Evolutionary conservation across 2,113 vertebrate species (phyloP).

Genomic region (Hystrix brachyura): DNA sequence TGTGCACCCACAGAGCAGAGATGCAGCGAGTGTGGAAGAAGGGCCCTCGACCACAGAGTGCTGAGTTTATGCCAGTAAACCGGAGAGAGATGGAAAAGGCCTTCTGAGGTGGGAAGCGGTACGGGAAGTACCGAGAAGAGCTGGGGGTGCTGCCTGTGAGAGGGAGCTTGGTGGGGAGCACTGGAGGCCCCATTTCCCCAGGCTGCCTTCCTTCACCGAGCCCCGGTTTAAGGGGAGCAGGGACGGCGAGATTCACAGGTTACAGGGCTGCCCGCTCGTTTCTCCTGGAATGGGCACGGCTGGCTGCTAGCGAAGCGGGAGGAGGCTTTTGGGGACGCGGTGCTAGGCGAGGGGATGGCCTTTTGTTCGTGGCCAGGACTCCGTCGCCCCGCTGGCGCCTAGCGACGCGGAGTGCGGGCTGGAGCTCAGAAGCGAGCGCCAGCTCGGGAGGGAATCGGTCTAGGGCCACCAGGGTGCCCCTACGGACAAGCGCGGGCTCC

Average conservation of each 20-base stretch:
- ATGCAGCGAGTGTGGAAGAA: background rate
- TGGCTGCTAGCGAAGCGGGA: background rate
- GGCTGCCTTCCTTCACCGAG: background rate
- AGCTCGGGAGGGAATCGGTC: too few relatives aligned
- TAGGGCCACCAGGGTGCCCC: background rate
- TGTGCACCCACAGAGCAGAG: background rate
- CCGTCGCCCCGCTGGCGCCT: background rate
- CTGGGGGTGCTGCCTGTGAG: too few relatives aligned
- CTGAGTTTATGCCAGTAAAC: too few relatives aligned
- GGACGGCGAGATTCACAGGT: background rate
- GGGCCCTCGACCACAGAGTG: background rate
- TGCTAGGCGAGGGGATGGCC: background rate
- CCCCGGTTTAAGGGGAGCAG: background rate
- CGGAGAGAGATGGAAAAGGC: background rate
- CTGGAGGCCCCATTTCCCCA: background rate
- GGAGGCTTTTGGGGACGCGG: background rate
- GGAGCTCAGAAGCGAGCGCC: too few relatives aligned
- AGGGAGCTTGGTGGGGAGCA: background rate
- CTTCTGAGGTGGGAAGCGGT: rapidly evolving
- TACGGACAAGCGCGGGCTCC: too few relatives aligned
- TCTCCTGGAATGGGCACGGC: background rate
- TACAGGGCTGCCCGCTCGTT: too few relatives aligned
- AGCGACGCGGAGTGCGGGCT: too few relatives aligned
- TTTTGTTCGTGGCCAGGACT: background rate
- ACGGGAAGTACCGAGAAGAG: background rate